Percentiles rank a stretch among this genome's conserved stretches.
These are phyloP conservation scores for Rhegmatorhina hoffmannsi DNA, from an alignment of 2,113 vertebrate genomes.

Conservation along the genomic window DNA sequence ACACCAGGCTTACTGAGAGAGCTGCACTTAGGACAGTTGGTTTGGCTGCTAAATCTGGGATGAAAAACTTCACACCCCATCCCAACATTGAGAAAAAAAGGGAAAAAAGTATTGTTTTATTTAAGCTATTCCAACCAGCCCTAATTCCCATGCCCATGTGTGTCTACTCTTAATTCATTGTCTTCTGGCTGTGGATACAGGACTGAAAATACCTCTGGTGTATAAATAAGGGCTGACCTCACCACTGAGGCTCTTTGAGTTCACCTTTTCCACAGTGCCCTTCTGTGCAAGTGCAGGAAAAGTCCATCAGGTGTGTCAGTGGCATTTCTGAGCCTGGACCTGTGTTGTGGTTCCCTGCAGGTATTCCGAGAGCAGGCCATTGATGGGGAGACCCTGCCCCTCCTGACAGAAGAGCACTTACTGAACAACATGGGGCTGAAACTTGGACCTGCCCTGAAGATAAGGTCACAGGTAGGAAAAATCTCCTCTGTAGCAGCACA, in stretches of 20 bases:
- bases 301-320: rapidly evolving
- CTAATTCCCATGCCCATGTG: rapidly evolving
- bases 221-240: rapidly evolving
- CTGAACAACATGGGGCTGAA: constrained; percentile 97
- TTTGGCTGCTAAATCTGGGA: background rate
- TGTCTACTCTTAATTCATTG: background rate
- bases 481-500: rapidly evolving
- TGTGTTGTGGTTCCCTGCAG: constrained; percentile 59
- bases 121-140: background rate
- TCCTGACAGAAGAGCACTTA: constrained; percentile 95
- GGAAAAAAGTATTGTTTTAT: rapidly evolving
- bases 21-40: background rate
- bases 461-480: constrained; percentile 90
- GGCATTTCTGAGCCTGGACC: constrained; percentile 28
- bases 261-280: rapidly evolving
- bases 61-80: rapidly evolving
- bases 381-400: constrained; percentile 93
- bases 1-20: background rate
- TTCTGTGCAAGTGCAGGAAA: rapidly evolving
- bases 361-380: constrained; percentile 97
- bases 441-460: constrained; percentile 95
- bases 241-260: rapidly evolving
- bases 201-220: rapidly evolving
- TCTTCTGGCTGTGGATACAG: background rate
- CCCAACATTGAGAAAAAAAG: too few relatives aligned